Evolutionary conservation across 1,140 invertebrate genomes (phyloP).

Genomic region (Batillaria attramentaria): DNA sequence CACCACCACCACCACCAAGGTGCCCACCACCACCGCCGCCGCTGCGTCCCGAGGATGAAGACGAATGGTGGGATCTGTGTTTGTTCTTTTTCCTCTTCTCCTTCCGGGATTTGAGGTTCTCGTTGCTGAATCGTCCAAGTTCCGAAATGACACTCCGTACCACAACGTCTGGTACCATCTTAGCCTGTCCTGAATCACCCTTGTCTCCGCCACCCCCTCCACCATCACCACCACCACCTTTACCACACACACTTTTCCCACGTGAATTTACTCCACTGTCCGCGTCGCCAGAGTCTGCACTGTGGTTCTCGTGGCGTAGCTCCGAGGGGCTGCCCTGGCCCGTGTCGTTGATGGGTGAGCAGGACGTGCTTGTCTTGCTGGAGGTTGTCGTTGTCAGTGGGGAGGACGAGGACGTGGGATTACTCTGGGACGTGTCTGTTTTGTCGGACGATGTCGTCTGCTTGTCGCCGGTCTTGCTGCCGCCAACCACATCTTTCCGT

Average conservation of each 20-base stretch:
- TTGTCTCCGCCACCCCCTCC: too few species aligned
- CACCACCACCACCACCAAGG: neutral
- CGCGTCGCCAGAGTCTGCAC: too few species aligned
- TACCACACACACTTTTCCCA: too few species aligned
- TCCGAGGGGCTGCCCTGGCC: neutral
- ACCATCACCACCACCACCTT: constrained; percentile 2
- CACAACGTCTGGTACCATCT: constrained; percentile 59
- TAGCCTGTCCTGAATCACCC: neutral
- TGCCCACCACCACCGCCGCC: neutral
- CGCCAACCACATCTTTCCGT: constrained; percentile 64
- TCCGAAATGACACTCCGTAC: constrained; percentile 64
- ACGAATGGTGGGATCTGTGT: neutral
- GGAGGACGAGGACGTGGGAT: neutral
- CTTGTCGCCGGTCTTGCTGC: neutral
- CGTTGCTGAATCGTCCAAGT: constrained; percentile 60
- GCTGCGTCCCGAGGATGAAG: neutral
- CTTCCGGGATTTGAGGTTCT: constrained; percentile 56
- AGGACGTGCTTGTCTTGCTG: neutral
- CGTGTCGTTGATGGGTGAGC: neutral
- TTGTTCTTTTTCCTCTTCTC: constrained; percentile 54
- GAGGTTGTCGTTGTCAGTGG: neutral
- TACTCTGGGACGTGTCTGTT: neutral
- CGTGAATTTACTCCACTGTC: too few species aligned
- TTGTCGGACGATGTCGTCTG: neutral
- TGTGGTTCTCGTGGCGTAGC: too few species aligned